Evolutionary conservation across 2,113 vertebrate species (phyloP).

Genomic region (Oreochromis tanganicae): DNA sequence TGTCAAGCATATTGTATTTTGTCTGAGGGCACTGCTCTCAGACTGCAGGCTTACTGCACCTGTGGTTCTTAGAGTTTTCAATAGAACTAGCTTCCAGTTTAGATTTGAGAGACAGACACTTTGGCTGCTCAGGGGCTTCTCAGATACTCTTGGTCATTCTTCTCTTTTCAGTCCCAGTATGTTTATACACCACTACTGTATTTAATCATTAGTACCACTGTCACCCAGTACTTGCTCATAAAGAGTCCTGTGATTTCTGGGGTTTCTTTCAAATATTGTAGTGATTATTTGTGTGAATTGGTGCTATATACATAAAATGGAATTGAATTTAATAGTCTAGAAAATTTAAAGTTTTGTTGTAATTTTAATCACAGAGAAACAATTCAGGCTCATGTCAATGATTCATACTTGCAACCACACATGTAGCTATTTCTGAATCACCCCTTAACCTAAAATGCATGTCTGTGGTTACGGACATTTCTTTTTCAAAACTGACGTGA

Average conservation of each 20-base stretch:
- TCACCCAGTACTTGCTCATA: not conserved
- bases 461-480: not conserved
- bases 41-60: not conserved
- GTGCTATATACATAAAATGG: not conserved
- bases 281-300: not conserved
- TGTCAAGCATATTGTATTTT: not conserved
- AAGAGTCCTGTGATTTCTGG: not conserved
- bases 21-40: not conserved
- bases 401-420: not conserved
- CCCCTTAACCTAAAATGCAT: rapidly evolving
- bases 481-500: not conserved
- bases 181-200: not conserved
- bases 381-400: not conserved
- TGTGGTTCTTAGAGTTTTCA: not conserved
- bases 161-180: not conserved
- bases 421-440: not conserved
- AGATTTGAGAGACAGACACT: rapidly evolving
- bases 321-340: rapidly evolving
- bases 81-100: not conserved
- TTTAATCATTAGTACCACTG: not conserved
- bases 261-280: not conserved
- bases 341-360: not conserved
- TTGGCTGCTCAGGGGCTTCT: not conserved
- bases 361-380: rapidly evolving
- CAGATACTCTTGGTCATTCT: not conserved